Evolutionary conservation across 2,113 vertebrate genomes (phyloP).

Genomic region (Muscicapa adusta): DNA sequence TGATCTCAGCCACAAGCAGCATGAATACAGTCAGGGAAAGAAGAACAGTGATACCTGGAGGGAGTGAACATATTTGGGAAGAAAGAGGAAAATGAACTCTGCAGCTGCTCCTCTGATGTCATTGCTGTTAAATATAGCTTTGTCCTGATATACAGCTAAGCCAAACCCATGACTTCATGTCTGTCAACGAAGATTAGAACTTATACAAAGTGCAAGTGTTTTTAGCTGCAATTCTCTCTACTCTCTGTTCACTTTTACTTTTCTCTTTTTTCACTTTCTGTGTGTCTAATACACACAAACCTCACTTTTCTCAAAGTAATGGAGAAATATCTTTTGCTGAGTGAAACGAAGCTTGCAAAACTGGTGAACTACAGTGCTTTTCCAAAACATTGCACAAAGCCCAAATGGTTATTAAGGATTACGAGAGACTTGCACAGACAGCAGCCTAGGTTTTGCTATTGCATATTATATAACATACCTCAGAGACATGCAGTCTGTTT

Average conservation of each 20-base stretch:
- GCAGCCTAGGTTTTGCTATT: not conserved
- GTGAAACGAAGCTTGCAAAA: not conserved
- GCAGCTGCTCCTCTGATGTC: not conserved
- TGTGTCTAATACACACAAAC: not conserved
- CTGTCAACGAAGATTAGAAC: not conserved
- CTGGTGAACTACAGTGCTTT: not conserved
- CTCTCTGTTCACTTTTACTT: not conserved
- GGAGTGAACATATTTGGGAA: not conserved
- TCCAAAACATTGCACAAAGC: not conserved
- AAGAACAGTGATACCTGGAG: slow-evolving; percentile 86
- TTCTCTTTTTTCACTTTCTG: not conserved
- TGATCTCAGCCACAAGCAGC: slow-evolving; percentile 90
- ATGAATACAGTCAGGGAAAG: slow-evolving; percentile 92
- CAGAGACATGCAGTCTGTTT: not conserved
- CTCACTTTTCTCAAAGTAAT: not conserved
- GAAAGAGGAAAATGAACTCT: not conserved
- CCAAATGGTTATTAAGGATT: not conserved
- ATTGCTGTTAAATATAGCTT: not conserved
- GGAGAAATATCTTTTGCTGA: not conserved
- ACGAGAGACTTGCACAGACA: not conserved
- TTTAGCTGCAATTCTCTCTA: not conserved
- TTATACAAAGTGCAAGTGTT: not conserved
- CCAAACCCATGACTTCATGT: not conserved
- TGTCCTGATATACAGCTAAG: not conserved
- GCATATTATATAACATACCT: not conserved